These are phyloP conservation scores for Anseranas semipalmata DNA, from an alignment of 2,113 vertebrate genomes.

Conservation along the genomic window DNA sequence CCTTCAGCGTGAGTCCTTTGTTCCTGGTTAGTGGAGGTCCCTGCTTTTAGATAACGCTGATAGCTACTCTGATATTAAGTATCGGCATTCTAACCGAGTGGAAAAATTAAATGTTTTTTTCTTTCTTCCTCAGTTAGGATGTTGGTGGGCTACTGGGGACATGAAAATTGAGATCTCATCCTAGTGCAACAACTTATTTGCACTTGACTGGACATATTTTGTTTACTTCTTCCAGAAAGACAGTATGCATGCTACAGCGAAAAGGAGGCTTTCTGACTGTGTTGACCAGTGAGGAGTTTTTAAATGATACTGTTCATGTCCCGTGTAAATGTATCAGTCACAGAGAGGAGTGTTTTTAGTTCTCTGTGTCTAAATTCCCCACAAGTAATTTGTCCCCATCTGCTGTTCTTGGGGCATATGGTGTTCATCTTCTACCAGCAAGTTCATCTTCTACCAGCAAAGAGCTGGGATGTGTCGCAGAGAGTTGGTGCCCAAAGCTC, in stretches of 20 bases:
- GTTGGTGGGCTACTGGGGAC: neutral
- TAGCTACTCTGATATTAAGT: neutral
- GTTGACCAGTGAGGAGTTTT: neutral
- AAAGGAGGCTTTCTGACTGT: neutral
- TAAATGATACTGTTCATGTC: neutral
- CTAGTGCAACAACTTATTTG: neutral
- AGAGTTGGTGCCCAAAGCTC: neutral
- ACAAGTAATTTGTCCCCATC: fast-evolving
- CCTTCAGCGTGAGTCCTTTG: neutral
- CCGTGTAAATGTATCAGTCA: neutral
- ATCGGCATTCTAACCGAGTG: neutral
- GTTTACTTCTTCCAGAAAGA: neutral
- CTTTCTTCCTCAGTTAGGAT: neutral
- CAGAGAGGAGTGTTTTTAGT: neutral
- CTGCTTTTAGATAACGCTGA: neutral
- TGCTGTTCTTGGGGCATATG: neutral
- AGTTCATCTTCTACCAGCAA: neutral
- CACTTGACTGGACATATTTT: neutral
- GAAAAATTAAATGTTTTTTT: neutral
- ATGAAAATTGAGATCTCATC: neutral
- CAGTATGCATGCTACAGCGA: fast-evolving
- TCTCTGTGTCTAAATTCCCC: neutral
- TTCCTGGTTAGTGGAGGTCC: neutral
- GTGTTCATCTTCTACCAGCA: neutral
- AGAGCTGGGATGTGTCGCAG: neutral